Percentiles rank a stretch among this genome's conserved stretches.
Evolutionary conservation across 2,888 invertebrate species (phyloP).

Genomic region (Augochlorella aurata): DNA sequence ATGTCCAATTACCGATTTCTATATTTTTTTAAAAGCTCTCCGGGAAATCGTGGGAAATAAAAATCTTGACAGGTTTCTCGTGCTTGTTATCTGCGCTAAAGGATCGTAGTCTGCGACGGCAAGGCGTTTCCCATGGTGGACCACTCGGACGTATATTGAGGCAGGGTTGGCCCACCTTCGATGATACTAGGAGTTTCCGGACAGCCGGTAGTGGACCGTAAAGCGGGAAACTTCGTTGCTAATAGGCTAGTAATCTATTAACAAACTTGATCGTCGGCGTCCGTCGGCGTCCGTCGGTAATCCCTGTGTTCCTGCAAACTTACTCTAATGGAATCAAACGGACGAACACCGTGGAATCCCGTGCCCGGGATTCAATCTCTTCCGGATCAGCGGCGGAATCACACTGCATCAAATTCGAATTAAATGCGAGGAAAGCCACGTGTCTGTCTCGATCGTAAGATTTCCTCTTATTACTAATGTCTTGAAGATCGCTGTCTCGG

Average conservation of each 20-base stretch:
- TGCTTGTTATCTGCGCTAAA: neutral
- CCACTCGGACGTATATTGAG: neutral
- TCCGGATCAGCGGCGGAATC: neutral
- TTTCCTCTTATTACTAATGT: neutral
- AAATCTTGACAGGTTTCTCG: neutral
- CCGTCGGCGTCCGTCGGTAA: conserved; percentile 10
- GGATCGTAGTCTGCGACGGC: neutral
- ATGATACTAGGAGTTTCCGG: neutral
- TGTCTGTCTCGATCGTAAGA: neutral
- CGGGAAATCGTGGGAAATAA: neutral
- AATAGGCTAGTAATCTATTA: conserved; percentile 44
- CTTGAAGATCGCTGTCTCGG: too few species aligned
- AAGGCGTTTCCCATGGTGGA: neutral
- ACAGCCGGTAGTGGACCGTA: conserved; percentile 3
- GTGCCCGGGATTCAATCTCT: neutral
- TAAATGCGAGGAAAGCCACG: neutral
- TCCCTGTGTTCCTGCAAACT: conserved; percentile 4
- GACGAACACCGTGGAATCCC: neutral
- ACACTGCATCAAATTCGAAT: neutral
- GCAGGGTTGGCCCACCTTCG: neutral
- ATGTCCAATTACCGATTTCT: neutral
- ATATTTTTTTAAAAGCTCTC: neutral
- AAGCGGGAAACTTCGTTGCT: conserved; percentile 14
- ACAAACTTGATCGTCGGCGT: conserved; percentile 26
- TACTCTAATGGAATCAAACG: conserved; percentile 17